These are phyloP conservation scores for Drosophila histrio DNA, from an alignment of 2,888 invertebrate species.

Conservation along the genomic window DNA sequence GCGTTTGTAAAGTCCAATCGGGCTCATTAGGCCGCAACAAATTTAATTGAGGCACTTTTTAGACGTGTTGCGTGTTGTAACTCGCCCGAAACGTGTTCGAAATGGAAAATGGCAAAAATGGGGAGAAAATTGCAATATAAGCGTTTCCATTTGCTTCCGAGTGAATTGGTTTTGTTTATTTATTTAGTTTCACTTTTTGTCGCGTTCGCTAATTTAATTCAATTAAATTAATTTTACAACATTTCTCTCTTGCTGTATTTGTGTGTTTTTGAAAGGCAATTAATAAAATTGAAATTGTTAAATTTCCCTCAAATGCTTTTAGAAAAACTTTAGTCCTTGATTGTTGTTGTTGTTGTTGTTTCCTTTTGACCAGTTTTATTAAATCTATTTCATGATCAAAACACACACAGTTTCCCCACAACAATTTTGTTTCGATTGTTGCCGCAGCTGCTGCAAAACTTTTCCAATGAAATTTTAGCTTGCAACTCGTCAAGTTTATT, in stretches of 20 bases:
- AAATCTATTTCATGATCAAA: conserved; percentile 44
- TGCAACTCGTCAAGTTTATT: conserved; percentile 52
- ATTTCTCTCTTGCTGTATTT: conserved; percentile 1
- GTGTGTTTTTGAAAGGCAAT: conserved; percentile 53
- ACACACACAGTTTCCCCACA: conserved; percentile 3
- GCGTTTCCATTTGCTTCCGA: conserved; percentile 12
- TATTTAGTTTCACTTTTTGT: conserved; percentile 28
- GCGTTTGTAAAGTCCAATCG: conserved; percentile 23
- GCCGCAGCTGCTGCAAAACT: conserved; percentile 41
- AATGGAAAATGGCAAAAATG: conserved; percentile 6
- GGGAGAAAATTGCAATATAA: background rate
- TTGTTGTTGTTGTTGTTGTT: conserved; percentile 9
- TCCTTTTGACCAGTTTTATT: conserved; percentile 48
- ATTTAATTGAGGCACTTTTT: conserved; percentile 65
- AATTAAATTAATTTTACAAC: conserved; percentile 51
- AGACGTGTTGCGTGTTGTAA: background rate
- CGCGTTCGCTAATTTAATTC: conserved; percentile 40
- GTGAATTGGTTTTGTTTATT: conserved; percentile 1
- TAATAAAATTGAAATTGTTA: conserved; percentile 62
- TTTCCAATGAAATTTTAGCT: conserved; percentile 47
- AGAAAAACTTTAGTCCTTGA: conserved; percentile 23
- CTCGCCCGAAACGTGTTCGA: conserved; percentile 10
- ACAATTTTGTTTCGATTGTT: conserved; percentile 8
- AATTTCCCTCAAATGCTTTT: conserved; percentile 35
- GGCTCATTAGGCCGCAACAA: conserved; percentile 61